phyloP scores from a whole-genome alignment of 30 jellyfish, hydroid and myxozoan species.

The Pelagia noctiluca region DNA sequence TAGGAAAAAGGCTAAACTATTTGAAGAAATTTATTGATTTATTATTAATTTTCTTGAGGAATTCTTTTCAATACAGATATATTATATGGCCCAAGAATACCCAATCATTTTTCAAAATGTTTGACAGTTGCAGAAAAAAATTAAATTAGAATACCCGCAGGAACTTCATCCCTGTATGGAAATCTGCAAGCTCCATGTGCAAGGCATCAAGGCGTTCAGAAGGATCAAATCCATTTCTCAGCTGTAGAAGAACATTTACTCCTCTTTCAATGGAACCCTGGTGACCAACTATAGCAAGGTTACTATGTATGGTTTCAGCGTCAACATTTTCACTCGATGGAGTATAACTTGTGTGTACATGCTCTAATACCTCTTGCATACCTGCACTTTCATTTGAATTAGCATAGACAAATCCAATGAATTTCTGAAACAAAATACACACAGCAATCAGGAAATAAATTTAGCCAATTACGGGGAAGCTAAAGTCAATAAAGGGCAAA shows the following conservation, averaged over 20 bases:
- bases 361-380: constrained; percentile 23
- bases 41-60: not conserved
- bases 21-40: too few relatives aligned
- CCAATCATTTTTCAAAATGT: not conserved
- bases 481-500: not conserved
- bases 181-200: constrained; percentile 16
- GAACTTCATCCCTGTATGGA: constrained; percentile 19
- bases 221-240: constrained; percentile 5
- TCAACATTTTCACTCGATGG: not conserved
- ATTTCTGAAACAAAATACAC: constrained; percentile 15
- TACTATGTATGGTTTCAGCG: not conserved
- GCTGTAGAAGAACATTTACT: constrained; percentile 19
- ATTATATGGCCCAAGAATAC: not conserved
- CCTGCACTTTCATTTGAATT: constrained; percentile 28
- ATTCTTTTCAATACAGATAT: not conserved
- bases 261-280: constrained; percentile 8
- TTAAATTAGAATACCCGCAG: constrained; percentile 7
- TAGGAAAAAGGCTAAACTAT: too few relatives aligned
- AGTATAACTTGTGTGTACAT: not conserved
- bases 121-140: not conserved
- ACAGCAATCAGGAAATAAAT: constrained; percentile 9
- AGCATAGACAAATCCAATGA: constrained; percentile 19
- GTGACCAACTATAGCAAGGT: constrained; percentile 5
- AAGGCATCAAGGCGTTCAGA: not conserved
- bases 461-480: not conserved